Evolutionary conservation across 2,888 invertebrate species (phyloP).

Genomic region (Anarsia innoxiella): DNA sequence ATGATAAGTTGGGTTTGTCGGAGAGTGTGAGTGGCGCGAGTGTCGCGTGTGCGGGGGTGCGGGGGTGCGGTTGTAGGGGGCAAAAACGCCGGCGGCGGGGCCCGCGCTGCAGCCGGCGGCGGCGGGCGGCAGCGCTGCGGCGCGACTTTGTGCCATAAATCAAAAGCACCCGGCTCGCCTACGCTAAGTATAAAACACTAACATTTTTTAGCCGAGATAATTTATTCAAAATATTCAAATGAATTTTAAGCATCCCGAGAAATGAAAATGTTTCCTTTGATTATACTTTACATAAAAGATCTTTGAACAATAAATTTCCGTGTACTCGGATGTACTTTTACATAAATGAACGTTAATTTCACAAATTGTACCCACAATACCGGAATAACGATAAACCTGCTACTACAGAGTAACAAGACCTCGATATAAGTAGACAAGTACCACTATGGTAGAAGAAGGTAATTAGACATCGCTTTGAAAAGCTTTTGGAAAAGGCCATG

Average conservation of each 20-base stretch:
- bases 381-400: no score
- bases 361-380: no score
- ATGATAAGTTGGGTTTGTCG: conserved; percentile 32
- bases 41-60: no score
- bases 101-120: conserved; percentile 25
- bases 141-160: conserved; percentile 63
- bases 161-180: conserved; percentile 56
- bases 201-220: conserved; percentile 35
- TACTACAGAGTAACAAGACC: no score
- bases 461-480: background rate
- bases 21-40: conserved; percentile 25
- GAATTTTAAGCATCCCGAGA: conserved; percentile 16
- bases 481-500: no score
- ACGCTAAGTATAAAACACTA: conserved; percentile 49
- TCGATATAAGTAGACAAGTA: no score
- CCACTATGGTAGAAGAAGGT: no score
- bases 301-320: no score
- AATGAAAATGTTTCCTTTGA: conserved; percentile 10
- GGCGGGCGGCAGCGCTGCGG: conserved; percentile 37
- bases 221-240: conserved; percentile 32
- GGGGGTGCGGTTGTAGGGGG: conserved; percentile 30
- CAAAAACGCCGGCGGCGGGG: conserved; percentile 45
- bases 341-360: no score
- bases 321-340: no score
- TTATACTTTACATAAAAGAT: no score